A percentile compares a stretch with the other conserved stretches of the same genome.
phyloP scores from a whole-genome alignment of 1,140 invertebrate genomes.

The Aphidius gifuensis region DNA sequence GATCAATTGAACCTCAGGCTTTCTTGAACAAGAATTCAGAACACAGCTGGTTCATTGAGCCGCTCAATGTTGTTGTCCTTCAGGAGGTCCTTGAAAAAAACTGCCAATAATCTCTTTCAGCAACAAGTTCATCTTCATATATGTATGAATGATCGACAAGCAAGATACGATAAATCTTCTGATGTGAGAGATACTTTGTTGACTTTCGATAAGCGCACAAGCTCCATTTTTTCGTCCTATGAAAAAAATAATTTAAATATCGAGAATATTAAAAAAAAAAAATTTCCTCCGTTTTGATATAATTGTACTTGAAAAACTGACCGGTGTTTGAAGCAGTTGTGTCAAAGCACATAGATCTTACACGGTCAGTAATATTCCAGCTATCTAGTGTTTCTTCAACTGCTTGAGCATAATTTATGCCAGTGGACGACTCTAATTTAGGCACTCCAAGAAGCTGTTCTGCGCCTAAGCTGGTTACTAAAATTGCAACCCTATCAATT shows the following conservation, averaged over 20 bases:
- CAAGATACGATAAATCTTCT: not conserved
- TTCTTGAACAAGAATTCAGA: no score
- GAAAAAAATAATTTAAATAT: not conserved
- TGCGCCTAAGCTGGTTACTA: conserved; percentile 5
- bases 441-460: conserved; percentile 7
- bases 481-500: conserved; percentile 1
- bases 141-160: conserved; percentile 4
- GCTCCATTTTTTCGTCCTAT: not conserved
- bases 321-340: conserved; percentile 9
- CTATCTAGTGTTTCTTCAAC: not conserved
- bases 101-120: no score
- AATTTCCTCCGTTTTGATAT: not conserved
- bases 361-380: conserved; percentile 5
- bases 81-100: no score
- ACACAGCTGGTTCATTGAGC: no score
- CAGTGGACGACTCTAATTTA: not conserved
- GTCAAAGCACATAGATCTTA: conserved; percentile 13
- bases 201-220: conserved; percentile 17
- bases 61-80: no score
- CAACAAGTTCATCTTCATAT: conserved; percentile 4
- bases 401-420: not conserved
- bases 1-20: no score
- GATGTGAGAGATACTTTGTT: conserved; percentile 10
- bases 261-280: not conserved
- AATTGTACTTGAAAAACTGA: not conserved